Base-by-base conservation (phyloP, 2,888 invertebrate genomes). In the Coleophora deauratella region DNA sequence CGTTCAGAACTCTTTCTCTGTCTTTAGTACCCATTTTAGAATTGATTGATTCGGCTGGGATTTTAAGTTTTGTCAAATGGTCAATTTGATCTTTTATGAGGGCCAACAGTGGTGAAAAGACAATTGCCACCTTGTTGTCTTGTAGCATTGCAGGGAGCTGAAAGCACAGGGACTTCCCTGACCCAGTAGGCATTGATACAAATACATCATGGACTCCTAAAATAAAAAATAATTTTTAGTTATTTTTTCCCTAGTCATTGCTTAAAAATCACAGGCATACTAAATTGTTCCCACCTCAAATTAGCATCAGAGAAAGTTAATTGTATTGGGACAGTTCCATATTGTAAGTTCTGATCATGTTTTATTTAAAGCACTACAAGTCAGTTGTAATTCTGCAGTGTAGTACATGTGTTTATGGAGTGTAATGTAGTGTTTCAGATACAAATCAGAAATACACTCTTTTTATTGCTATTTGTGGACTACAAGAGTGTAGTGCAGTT, bases 151-250 rank as follows among this genome's bases (percentile, higher is more conserved):
- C 97, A 30, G 99, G 99, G 50, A 99, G 85, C 75, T 99, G 99
- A 78, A 96, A 99, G 74, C 98, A 98, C 13, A 99, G 81, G 0
- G 98, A 99, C 84, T 99, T 99, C 32, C 99, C 99, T 31, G 95
- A 94, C 11, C 99, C 99, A 4, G 99, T 99, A 1, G 99, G 99
- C 97, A 99, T 98, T 49, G 96, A 97, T 9, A 99, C 91, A 69
- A 94, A 97, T 0, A 98, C 94, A 91, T 99, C 99, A 58, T 91
- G 88, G 55, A 92, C 89, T 53, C 91, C 95, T 95, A 68, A 47
- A 87, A 81, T 50, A 11, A 3, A 30, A 30, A 11, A 10, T 6
- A 28, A 12, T n/a, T n/a, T 21, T 11, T n/a, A 35, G 1, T 3
- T 21, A 21, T 21, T 21, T 4, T 21, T 21, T 21, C 3, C 21